Conservation (phyloP, 2,113 vertebrate species). For the Thamnaconus septentrionalis region DNA sequence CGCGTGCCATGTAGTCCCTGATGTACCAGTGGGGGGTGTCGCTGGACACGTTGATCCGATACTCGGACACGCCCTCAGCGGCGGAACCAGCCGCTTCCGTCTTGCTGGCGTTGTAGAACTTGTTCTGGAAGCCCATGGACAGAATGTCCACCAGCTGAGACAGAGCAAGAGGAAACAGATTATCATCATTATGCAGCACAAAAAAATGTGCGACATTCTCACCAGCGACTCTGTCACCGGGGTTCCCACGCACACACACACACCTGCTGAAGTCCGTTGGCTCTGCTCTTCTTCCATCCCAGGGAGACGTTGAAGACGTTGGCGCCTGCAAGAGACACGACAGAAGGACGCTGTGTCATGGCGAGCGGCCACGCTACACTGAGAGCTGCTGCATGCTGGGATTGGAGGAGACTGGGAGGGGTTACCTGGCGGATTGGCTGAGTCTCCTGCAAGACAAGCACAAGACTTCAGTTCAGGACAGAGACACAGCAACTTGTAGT, state of each 20-base stretch:
- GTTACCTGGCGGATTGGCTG: conserved; percentile 81
- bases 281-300: conserved; percentile 54
- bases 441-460: conserved; percentile 69
- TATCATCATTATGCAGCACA: not conserved
- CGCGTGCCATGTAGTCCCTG: conserved; percentile 75
- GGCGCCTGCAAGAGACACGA: conserved; percentile 61
- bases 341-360: not conserved
- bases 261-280: conserved; percentile 65
- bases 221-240: no score
- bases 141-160: conserved; percentile 72
- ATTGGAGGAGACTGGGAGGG: not conserved
- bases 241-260: conserved; percentile 5
- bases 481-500: no score
- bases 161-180: not conserved
- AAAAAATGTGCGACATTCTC: not conserved
- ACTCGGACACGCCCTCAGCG: conserved; percentile 43
- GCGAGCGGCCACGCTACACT: not conserved
- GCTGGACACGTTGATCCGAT: conserved; percentile 79
- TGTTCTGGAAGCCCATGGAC: conserved; percentile 76
- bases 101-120: conserved; percentile 75
- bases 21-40: conserved; percentile 84
- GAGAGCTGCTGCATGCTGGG: not conserved
- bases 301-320: conserved; percentile 81
- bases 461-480: not conserved
- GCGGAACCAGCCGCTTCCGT: conserved; percentile 16